phyloP scores from a whole-genome alignment of 2,113 vertebrate species.

The Rissa tridactyla region DNA sequence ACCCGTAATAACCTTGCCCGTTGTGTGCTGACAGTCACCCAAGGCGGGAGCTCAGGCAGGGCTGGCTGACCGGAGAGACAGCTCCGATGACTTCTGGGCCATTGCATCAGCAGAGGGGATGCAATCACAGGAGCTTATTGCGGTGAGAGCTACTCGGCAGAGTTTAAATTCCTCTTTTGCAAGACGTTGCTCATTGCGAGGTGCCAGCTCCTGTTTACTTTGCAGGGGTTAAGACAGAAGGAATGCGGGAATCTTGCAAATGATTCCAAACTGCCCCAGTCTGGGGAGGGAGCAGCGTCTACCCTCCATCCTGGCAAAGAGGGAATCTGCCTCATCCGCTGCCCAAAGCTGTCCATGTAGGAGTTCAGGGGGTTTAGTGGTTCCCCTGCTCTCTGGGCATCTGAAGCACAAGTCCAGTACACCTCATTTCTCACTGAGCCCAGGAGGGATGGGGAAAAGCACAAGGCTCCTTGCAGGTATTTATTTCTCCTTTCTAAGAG shows the following conservation, averaged over 20 bases:
- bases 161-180: neutral
- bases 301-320: neutral
- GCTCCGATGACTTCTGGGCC: neutral
- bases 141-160: fast-evolving
- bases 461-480: neutral
- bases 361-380: neutral
- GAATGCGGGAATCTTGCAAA: neutral
- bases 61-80: neutral
- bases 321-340: neutral
- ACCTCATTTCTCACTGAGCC: neutral
- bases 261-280: neutral
- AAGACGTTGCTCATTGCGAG: neutral
- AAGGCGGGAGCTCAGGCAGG: neutral
- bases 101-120: neutral
- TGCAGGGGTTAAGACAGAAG: too few species aligned
- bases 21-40: slow-evolving; percentile 26
- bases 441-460: neutral
- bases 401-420: neutral
- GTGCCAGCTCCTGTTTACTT: neutral
- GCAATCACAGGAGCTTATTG: neutral
- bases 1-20: neutral
- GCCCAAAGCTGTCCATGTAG: fast-evolving
- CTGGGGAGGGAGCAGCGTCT: neutral
- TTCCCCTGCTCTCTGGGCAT: neutral
- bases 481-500: neutral